Evolutionary conservation across 2,797 vertebrate species (phyloP).

Genomic region (Sebastes kiyomatsui): DNA sequence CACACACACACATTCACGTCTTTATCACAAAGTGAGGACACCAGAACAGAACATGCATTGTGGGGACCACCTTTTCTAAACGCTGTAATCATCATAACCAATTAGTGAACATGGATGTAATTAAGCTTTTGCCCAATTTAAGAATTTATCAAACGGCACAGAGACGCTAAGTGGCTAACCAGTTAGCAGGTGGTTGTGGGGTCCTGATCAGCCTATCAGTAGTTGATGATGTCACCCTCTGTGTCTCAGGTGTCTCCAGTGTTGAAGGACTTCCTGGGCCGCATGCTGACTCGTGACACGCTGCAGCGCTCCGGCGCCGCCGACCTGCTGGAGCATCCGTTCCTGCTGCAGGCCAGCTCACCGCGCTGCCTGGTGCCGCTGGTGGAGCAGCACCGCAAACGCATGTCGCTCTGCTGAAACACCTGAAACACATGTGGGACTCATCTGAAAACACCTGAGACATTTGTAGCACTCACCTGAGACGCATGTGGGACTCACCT

Average conservation of each 20-base stretch:
- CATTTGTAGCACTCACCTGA: too few relatives aligned
- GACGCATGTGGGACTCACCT: too few relatives aligned
- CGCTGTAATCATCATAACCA: too few relatives aligned
- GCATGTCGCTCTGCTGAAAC: constrained; percentile 88
- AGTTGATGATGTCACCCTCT: constrained; percentile 3
- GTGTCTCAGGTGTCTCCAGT: constrained; percentile 87
- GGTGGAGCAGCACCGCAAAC: constrained; percentile 90
- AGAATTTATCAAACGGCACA: too few relatives aligned
- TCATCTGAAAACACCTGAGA: too few relatives aligned
- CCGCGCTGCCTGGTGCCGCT: constrained; percentile 90
- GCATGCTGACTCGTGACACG: constrained; percentile 89
- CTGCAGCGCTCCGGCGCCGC: constrained; percentile 83
- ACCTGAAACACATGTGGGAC: neutral
- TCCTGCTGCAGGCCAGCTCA: constrained; percentile 89
- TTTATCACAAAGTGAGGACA: neutral
- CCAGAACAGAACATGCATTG: neutral
- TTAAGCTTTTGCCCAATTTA: too few relatives aligned
- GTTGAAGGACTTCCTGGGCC: constrained; percentile 90
- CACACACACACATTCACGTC: neutral
- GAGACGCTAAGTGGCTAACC: neutral
- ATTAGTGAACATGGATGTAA: too few relatives aligned
- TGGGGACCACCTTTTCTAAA: neutral
- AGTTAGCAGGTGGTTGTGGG: neutral
- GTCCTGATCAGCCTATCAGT: neutral
- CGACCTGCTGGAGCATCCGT: constrained; percentile 91